Evolutionary conservation across 1,140 invertebrate species (phyloP).

Genomic region (Drosophila biarmipes): DNA sequence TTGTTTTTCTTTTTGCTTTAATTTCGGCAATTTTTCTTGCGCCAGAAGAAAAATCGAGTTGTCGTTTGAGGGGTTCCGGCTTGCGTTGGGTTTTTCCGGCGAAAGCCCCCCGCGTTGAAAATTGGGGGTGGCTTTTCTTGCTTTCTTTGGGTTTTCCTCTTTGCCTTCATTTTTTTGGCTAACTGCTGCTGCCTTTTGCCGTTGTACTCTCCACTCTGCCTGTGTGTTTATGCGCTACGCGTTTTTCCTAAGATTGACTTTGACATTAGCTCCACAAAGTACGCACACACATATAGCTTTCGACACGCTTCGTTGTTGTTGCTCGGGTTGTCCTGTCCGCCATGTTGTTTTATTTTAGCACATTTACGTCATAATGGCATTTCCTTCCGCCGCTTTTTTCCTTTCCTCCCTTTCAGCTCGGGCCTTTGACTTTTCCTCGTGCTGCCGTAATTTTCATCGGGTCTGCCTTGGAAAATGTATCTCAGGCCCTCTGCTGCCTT

Average conservation of each 20-base stretch:
- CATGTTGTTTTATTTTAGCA: slow-evolving; percentile 83
- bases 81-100: slow-evolving; percentile 47
- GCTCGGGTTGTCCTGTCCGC: slow-evolving; percentile 75
- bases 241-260: slow-evolving; percentile 83
- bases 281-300: slow-evolving; percentile 50
- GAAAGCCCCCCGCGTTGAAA: slow-evolving; percentile 45
- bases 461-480: slow-evolving; percentile 74
- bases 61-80: slow-evolving; percentile 64
- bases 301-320: slow-evolving; percentile 73
- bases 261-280: slow-evolving; percentile 79
- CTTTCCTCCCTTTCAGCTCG: slow-evolving; percentile 48
- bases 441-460: slow-evolving; percentile 71
- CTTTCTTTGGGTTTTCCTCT: slow-evolving; percentile 42
- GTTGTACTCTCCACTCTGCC: slow-evolving; percentile 61
- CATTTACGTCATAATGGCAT: slow-evolving; percentile 83
- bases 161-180: slow-evolving; percentile 25
- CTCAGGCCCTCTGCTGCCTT: slow-evolving; percentile 55
- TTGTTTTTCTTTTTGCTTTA: slow-evolving; percentile 81
- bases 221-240: slow-evolving; percentile 82
- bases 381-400: slow-evolving; percentile 71
- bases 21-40: slow-evolving; percentile 81
- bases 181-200: slow-evolving; percentile 51
- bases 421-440: slow-evolving; percentile 69
- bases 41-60: slow-evolving; percentile 80
- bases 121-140: slow-evolving; percentile 67